phyloP scores from a whole-genome alignment of 1,140 invertebrate species.

The Drosophila aff. region DNA sequence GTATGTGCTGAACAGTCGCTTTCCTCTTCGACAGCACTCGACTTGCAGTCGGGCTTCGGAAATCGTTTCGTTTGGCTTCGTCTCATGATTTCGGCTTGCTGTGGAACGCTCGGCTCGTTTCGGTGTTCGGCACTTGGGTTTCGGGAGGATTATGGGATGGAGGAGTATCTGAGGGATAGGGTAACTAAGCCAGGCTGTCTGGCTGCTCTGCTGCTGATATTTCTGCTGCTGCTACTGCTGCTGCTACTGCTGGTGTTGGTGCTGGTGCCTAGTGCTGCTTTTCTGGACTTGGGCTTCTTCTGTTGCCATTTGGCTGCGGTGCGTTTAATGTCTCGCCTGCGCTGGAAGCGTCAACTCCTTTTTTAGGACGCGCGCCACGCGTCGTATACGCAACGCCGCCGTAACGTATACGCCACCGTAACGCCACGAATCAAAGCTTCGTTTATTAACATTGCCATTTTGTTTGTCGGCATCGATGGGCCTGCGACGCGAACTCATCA shows the following conservation, averaged over 20 bases:
- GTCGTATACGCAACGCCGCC: constrained; percentile 36
- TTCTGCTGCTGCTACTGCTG: neutral
- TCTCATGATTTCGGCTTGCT: constrained; percentile 43
- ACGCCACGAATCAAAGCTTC: constrained; percentile 10
- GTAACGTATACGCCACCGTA: constrained; percentile 32
- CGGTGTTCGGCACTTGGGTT: constrained; percentile 23
- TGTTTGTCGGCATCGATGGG: constrained; percentile 34
- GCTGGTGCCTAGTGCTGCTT: constrained; percentile 9
- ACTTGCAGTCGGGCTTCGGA: constrained; percentile 43
- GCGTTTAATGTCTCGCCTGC: constrained; percentile 78
- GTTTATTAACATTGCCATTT: constrained; percentile 37
- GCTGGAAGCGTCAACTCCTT: constrained; percentile 75
- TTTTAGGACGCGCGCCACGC: constrained; percentile 61
- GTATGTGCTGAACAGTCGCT: neutral
- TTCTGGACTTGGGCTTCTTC: constrained; percentile 63
- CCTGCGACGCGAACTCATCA: constrained; percentile 10
- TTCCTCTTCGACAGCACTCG: constrained; percentile 49
- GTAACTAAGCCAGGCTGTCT: constrained; percentile 29
- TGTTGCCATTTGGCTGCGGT: constrained; percentile 76
- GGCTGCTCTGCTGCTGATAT: constrained; percentile 27
- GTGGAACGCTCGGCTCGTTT: constrained; percentile 24
- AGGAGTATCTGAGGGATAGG: constrained; percentile 9
- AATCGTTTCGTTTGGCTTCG: constrained; percentile 10
- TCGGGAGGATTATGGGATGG: constrained; percentile 23
- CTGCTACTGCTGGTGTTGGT: constrained; percentile 10